phyloP scores from a whole-genome alignment of 1,140 invertebrate genomes.

The Acromyrmex heyeri region DNA sequence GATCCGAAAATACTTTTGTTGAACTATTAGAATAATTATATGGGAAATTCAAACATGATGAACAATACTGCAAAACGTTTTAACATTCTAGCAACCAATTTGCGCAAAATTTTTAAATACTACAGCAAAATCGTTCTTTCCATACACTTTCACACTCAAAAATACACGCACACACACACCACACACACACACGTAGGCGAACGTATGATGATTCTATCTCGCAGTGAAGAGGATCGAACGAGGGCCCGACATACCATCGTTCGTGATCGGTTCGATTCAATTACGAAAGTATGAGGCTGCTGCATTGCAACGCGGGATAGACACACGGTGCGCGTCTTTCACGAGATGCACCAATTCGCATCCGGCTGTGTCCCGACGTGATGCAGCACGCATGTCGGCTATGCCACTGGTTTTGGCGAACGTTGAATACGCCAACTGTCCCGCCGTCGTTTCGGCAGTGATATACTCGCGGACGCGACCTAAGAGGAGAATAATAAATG shows the following conservation, averaged over 20 bases:
- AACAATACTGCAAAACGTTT: too few relatives aligned
- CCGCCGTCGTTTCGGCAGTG: conserved; percentile 54
- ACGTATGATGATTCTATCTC: not conserved
- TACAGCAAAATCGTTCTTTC: too few relatives aligned
- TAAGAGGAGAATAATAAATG: conserved; percentile 67
- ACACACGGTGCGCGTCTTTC: conserved; percentile 45
- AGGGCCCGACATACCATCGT: not conserved
- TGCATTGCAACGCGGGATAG: not conserved
- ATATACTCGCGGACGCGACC: conserved; percentile 64
- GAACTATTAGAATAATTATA: too few relatives aligned
- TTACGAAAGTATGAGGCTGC: conserved; percentile 65
- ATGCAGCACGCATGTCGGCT: conserved; percentile 6
- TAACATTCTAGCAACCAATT: too few relatives aligned
- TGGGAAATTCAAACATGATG: too few relatives aligned
- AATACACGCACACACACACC: not conserved
- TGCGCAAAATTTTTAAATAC: too few relatives aligned
- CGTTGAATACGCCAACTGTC: conserved; percentile 50
- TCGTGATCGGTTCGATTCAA: conserved; percentile 65
- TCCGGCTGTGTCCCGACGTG: conserved; percentile 23
- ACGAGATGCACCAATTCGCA: conserved; percentile 51
- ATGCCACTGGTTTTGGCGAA: conserved; percentile 37
- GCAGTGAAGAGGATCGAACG: conserved; percentile 47
- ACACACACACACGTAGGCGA: too few relatives aligned
- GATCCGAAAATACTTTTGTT: too few relatives aligned
- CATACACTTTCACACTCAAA: not conserved